Conservation (phyloP, 2,797 vertebrate species). For the Novumbra hubbsi region DNA sequence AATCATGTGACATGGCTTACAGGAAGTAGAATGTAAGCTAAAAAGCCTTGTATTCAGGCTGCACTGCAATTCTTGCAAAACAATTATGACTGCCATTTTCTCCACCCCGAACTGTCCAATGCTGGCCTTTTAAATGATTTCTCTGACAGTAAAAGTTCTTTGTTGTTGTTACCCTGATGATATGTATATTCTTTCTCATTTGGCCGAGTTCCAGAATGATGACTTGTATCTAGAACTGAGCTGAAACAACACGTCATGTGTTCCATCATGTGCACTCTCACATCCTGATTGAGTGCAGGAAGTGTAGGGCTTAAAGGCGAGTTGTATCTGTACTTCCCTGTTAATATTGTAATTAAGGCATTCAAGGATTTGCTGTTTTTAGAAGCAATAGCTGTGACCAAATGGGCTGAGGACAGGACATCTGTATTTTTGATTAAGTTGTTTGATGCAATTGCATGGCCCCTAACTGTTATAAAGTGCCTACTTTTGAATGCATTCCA, state of each 20-base stretch:
- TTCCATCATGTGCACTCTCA: background rate
- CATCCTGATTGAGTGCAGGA: conserved; percentile 31
- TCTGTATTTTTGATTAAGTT: conserved; percentile 56
- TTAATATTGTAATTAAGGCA: conserved; percentile 28
- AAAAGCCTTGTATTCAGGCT: no score
- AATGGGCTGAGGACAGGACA: conserved; percentile 66
- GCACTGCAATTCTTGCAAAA: conserved; percentile 92
- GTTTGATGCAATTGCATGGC: conserved; percentile 66
- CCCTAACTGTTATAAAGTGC: conserved; percentile 82
- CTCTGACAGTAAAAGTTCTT: conserved; percentile 54
- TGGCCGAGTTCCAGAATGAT: background rate
- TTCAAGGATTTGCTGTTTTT: conserved; percentile 33
- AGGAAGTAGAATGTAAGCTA: no score
- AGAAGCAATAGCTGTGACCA: conserved; percentile 75
- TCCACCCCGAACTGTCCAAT: conserved; percentile 51
- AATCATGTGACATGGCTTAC: no score
- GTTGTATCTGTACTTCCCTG: conserved; percentile 14
- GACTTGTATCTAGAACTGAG: conserved; percentile 18
- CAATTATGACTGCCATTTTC: conserved; percentile 66
- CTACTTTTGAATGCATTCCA: conserved; percentile 93
- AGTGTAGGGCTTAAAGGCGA: conserved; percentile 14
- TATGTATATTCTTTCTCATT: background rate
- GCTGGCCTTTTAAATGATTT: conserved; percentile 23
- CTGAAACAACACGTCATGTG: conserved; percentile 7
- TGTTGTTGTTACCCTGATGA: conserved; percentile 50